These are phyloP conservation scores for Origma solitaria DNA, from an alignment of 2,113 vertebrate genomes.

Conservation along the genomic window DNA sequence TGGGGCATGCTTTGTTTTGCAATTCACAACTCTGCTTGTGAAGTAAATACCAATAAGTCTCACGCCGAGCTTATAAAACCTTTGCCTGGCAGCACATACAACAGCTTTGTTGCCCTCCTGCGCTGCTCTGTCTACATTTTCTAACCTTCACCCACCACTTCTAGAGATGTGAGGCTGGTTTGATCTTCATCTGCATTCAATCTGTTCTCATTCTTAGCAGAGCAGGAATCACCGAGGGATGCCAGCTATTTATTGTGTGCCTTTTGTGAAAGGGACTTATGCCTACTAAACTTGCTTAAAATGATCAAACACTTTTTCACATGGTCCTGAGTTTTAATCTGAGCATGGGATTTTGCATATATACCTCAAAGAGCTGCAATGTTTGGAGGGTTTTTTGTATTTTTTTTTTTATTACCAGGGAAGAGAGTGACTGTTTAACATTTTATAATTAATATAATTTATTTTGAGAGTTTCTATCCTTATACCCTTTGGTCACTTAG, in stretches of 20 bases:
- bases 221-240: neutral
- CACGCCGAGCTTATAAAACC: neutral
- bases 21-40: slow-evolving; percentile 32
- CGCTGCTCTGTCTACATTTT: neutral
- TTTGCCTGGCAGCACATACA: neutral
- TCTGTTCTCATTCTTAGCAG: neutral
- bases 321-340: neutral
- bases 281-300: neutral
- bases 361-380: neutral
- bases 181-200: slow-evolving; percentile 25
- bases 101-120: slow-evolving; percentile 14
- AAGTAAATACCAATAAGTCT: slow-evolving; percentile 43
- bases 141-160: slow-evolving; percentile 15
- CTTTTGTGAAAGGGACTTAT: neutral
- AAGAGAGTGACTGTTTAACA: neutral
- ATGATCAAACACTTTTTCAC: neutral
- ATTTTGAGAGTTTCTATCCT: neutral
- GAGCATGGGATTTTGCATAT: neutral
- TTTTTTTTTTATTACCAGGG: neutral
- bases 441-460: neutral
- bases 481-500: neutral
- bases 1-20: slow-evolving; percentile 34
- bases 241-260: neutral
- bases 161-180: neutral
- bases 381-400: too few relatives aligned